Conservation (phyloP, 2,113 vertebrate species). For the Hypocryptadius cinnamomeus region DNA sequence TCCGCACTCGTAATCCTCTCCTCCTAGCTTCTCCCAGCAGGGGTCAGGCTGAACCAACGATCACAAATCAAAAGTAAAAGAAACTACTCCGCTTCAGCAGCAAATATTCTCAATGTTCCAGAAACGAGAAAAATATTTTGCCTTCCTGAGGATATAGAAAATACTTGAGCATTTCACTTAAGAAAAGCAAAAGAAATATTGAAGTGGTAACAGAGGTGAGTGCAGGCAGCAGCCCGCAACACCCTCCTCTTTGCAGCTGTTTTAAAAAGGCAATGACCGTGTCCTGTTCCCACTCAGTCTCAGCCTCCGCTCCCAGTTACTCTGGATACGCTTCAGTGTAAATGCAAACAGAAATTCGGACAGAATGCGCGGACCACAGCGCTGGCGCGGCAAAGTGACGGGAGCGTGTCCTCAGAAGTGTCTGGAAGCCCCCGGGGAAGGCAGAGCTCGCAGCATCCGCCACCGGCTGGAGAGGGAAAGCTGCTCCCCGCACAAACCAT, state of each 20-base stretch:
- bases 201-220: neutral
- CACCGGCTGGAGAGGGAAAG: neutral
- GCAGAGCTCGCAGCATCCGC: neutral
- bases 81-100: neutral
- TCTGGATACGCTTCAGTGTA: neutral
- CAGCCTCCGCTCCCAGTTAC: neutral
- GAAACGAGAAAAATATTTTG: neutral
- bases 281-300: neutral
- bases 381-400: neutral
- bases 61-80: neutral
- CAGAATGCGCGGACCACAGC: neutral
- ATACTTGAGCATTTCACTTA: neutral
- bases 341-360: neutral
- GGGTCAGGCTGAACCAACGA: slow-evolving; percentile 24
- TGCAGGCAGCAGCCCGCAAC: neutral
- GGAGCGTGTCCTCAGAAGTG: neutral
- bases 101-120: neutral
- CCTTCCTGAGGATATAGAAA: neutral
- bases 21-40: slow-evolving; percentile 19
- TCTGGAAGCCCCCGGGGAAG: neutral
- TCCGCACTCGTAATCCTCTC: neutral
- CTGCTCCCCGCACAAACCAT: neutral
- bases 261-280: neutral
- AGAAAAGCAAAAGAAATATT: neutral
- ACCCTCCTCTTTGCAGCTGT: neutral